Conservation (phyloP, 2,113 vertebrate species). For the Mixornis gularis region DNA sequence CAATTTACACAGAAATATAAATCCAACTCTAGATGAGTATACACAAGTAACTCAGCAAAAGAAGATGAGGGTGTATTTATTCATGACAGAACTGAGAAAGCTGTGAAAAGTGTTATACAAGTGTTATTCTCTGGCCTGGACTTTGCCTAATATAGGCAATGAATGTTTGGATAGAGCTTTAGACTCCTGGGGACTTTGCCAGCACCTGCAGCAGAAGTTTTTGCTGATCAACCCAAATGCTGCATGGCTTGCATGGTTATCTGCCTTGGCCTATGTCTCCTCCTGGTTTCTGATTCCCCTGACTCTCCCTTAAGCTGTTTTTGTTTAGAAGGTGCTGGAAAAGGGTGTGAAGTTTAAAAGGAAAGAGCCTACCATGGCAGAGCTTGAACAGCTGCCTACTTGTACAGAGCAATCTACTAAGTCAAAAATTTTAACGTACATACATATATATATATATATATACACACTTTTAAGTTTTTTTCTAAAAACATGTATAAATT, state of each 20-base stretch:
- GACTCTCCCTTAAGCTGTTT: background rate
- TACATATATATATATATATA: background rate
- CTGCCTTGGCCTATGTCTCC: background rate
- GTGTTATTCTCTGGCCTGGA: background rate
- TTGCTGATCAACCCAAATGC: rapidly evolving
- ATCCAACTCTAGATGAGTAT: background rate
- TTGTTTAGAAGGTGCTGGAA: background rate
- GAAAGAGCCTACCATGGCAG: background rate
- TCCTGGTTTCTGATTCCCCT: background rate
- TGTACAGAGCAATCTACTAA: background rate
- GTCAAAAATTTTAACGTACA: background rate
- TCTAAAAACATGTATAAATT: background rate
- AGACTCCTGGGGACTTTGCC: background rate
- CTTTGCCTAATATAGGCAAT: background rate
- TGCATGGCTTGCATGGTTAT: background rate
- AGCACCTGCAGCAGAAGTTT: background rate
- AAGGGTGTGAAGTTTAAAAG: background rate
- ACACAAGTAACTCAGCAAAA: background rate
- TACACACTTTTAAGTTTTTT: background rate
- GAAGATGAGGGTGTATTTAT: background rate
- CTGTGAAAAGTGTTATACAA: background rate
- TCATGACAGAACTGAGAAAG: background rate
- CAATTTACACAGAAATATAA: background rate
- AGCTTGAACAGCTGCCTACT: background rate
- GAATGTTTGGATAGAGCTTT: background rate